Percentiles rank a stretch among this genome's conserved stretches.
phyloP scores from a whole-genome alignment of 2,113 vertebrate genomes.

The Python bivittatus region DNA sequence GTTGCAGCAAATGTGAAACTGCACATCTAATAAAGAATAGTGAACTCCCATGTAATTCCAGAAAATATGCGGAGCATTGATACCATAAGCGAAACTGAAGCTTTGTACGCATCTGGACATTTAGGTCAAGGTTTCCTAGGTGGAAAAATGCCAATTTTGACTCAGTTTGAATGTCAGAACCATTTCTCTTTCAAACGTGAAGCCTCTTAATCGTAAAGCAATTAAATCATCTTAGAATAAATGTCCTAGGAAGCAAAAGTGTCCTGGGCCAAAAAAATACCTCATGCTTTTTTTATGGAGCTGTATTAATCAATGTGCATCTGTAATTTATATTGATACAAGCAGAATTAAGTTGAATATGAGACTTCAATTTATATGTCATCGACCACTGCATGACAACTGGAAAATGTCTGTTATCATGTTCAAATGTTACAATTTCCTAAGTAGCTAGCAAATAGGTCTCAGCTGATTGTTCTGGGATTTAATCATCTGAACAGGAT shows the following conservation, averaged over 20 bases:
- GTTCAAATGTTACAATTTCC: background rate
- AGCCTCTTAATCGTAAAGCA: background rate
- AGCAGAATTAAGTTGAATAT: background rate
- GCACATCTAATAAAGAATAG: background rate
- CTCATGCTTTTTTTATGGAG: background rate
- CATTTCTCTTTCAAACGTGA: background rate
- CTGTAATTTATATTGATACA: background rate
- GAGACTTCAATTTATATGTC: background rate
- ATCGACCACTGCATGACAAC: background rate
- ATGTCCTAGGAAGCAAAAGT: background rate
- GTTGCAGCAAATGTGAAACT: background rate
- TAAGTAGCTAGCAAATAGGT: no score
- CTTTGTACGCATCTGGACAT: background rate
- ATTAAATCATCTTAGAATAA: background rate
- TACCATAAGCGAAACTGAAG: background rate
- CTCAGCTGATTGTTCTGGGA: background rate
- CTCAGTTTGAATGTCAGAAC: background rate
- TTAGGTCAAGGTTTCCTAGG: background rate
- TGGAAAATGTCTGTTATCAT: background rate
- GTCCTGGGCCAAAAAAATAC: background rate
- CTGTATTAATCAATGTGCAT: background rate
- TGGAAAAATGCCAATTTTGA: background rate
- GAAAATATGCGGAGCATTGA: background rate
- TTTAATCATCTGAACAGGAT: background rate
- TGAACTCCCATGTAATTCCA: background rate